Evolutionary conservation across 53 echinoderm and acorn worm genomes (phyloP), one percentile per base, ranked within the genome.

Genomic region (Antedon mediterranea): DNA sequence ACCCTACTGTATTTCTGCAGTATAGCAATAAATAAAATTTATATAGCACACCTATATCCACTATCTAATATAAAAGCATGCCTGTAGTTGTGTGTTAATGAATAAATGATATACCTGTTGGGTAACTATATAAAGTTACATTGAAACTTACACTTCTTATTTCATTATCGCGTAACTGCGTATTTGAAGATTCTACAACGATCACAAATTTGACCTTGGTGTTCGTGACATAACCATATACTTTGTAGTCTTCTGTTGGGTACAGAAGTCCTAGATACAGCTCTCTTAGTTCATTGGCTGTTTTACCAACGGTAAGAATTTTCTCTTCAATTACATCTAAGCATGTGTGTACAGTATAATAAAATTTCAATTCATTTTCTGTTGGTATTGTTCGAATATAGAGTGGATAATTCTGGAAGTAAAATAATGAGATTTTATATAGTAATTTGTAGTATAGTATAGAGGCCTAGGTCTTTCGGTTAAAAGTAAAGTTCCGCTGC

Each of bases 121-220:
- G 13, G 13, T 18, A 15, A 74, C 13, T 30, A 28, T 74, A 28
- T 9, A 29, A n/a, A 79, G 20, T 28, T 26, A 31, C 14, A 31
- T 15, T 0, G 28, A 32, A 79, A 82, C 91, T 91, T 82, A 95
- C 97, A 89, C 89, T 95, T 76, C 97, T 87, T 72, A 95, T 95
- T 83, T 95, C 97, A 83, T 92, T 95, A 74, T 95, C 97, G 78
- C 97, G 83, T 77, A 95, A 87, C 79, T 91, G 91, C 41, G 86
- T 95, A 71, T 95, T 95, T 32, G 97, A 95, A 0, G 97, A 91
- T 72, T 95, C 97, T 74, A 95, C 97, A 0, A 95, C 97, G 14
- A 95, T 95, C 72, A 95, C 91, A 86, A 95, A 95, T 75, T 95
- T 95, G 78, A 95, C 91, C 74, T 91, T 95, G 31, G 97, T 95